These are phyloP conservation scores for Apodemia zela DNA, from an alignment of 2,888 invertebrate genomes.

Conservation along the genomic window DNA sequence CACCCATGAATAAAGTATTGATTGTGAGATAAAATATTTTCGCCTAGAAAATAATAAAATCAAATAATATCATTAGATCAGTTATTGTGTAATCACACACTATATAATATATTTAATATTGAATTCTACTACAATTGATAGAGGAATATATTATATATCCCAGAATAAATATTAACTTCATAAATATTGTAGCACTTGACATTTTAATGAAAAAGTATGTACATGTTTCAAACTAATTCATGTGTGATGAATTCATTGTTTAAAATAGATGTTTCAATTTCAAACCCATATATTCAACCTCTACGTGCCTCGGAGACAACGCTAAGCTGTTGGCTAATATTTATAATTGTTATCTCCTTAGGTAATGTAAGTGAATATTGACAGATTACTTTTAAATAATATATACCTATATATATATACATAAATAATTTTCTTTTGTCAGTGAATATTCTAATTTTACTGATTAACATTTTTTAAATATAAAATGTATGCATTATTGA, in stretches of 20 bases:
- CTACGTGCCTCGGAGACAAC: slow-evolving; percentile 6
- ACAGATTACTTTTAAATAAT: slow-evolving; percentile 11
- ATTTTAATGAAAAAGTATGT: neutral
- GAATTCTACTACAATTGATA: too few species aligned
- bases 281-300: neutral
- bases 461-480: too few species aligned
- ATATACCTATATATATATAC: too few species aligned
- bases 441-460: neutral
- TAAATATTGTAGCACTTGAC: neutral
- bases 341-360: slow-evolving; percentile 8
- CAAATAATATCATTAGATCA: too few species aligned
- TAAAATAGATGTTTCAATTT: neutral
- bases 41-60: too few species aligned
- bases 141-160: too few species aligned
- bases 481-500: too few species aligned
- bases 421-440: neutral
- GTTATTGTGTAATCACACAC: too few species aligned
- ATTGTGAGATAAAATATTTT: too few species aligned
- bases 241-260: neutral
- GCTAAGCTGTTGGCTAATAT: slow-evolving; percentile 5
- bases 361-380: slow-evolving; percentile 9
- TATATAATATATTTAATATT: too few species aligned
- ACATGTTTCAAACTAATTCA: neutral
- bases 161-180: neutral
- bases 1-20: too few species aligned